Evolutionary conservation across 1,140 invertebrate species (phyloP).

Genomic region (Dendroctonus ponderosae): DNA sequence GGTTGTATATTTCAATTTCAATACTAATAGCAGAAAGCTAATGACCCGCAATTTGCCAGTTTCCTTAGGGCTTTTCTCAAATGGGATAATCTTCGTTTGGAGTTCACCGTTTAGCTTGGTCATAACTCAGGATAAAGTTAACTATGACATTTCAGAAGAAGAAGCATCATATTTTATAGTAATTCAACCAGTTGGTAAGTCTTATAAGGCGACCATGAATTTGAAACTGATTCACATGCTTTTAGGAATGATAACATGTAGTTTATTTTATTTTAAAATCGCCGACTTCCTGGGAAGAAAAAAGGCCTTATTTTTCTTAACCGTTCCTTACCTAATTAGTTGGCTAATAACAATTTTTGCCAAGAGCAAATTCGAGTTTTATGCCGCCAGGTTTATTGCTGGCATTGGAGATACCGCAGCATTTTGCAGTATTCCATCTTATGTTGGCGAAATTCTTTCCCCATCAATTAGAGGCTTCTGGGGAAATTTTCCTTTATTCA

Average conservation of each 20-base stretch:
- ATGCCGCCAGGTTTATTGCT: conserved; percentile 38
- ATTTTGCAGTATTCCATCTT: conserved; percentile 36
- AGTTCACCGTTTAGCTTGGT: conserved; percentile 34
- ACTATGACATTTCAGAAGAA: conserved; percentile 33
- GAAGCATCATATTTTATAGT: conserved; percentile 36
- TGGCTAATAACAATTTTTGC: conserved; percentile 22
- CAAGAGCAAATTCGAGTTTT: conserved; percentile 43
- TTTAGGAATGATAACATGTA: conserved; percentile 11
- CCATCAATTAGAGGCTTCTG: conserved; percentile 39
- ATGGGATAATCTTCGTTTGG: conserved; percentile 32
- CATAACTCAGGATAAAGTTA: conserved; percentile 33
- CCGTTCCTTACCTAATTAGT: conserved; percentile 10
- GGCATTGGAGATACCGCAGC: conserved; percentile 38
- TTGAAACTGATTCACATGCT: conserved; percentile 1
- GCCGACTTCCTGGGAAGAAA: conserved; percentile 39
- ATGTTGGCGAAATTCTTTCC: conserved; percentile 39
- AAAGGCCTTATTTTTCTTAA: conserved; percentile 8
- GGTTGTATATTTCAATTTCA: conserved; percentile 1
- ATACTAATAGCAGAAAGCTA: conserved; percentile 1
- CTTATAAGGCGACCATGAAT: neutral
- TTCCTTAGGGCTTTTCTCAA: conserved; percentile 18
- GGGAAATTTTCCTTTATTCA: conserved; percentile 53
- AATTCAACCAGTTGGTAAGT: conserved; percentile 30
- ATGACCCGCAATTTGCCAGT: conserved; percentile 22
- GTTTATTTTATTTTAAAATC: conserved; percentile 13